Percentiles rank a stretch among this genome's conserved stretches.
These are phyloP conservation scores for Sylvietta virens DNA, from an alignment of 2,113 vertebrate genomes.

Conservation along the genomic window DNA sequence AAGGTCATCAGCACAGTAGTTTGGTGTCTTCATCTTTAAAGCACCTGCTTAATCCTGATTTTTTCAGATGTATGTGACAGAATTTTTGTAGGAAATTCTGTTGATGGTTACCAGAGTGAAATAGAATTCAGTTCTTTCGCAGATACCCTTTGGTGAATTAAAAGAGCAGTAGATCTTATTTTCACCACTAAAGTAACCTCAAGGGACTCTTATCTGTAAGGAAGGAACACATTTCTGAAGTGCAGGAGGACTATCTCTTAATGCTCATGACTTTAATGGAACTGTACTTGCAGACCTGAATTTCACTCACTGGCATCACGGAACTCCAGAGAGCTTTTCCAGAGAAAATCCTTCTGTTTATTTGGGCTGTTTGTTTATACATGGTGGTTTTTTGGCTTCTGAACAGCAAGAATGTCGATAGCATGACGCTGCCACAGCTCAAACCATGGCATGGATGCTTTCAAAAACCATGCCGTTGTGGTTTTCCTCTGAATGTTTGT, in stretches of 20 bases:
- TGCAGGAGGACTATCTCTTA: background rate
- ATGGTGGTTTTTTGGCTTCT: background rate
- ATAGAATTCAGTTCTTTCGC: background rate
- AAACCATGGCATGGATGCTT: background rate
- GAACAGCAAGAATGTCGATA: background rate
- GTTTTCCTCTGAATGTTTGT: background rate
- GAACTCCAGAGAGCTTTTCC: background rate
- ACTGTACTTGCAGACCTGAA: background rate
- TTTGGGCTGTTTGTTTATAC: background rate
- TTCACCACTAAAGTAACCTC: background rate
- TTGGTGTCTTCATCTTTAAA: background rate
- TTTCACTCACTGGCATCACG: background rate
- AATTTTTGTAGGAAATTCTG: background rate
- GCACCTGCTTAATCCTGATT: background rate
- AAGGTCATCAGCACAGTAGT: background rate
- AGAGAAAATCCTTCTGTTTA: background rate
- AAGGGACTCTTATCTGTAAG: background rate
- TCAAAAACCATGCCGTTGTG: rapidly evolving
- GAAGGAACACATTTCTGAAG: background rate
- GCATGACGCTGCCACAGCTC: background rate
- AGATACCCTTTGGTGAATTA: background rate
- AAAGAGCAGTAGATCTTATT: background rate
- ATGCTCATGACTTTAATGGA: background rate
- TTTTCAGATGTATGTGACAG: background rate
- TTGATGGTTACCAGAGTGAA: background rate